phyloP scores from a whole-genome alignment of 2,113 vertebrate genomes.

The Aptenodytes forsteri region DNA sequence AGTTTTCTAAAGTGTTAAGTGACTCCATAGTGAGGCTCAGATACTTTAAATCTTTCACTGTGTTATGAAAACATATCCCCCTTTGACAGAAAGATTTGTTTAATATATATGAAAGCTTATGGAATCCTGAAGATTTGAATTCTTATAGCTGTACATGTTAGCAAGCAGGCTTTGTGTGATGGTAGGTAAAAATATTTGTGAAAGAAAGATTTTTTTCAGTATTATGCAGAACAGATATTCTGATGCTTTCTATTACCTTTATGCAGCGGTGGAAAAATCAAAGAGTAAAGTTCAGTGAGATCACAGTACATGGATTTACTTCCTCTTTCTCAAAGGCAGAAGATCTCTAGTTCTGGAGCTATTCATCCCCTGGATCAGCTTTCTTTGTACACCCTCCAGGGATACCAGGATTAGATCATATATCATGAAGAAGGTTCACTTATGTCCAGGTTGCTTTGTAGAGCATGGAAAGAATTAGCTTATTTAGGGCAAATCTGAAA shows the following conservation, averaged over 20 bases:
- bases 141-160: neutral
- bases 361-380: neutral
- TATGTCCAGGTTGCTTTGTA: neutral
- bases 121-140: constrained; percentile 1
- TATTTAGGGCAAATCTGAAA: neutral
- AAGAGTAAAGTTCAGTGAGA: neutral
- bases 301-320: neutral
- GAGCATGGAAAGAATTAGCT: neutral
- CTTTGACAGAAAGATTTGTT: constrained; percentile 4
- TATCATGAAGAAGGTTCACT: neutral
- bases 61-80: neutral
- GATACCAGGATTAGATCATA: neutral
- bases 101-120: constrained; percentile 7
- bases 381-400: neutral
- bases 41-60: neutral
- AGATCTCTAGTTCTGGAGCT: neutral
- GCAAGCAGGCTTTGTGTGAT: neutral
- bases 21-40: neutral
- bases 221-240: constrained; percentile 7
- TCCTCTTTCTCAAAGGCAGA: neutral
- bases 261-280: neutral
- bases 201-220: neutral
- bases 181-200: neutral
- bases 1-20: neutral
- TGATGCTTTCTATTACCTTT: neutral